phyloP scores from a whole-genome alignment of 2,888 invertebrate species.

The Hypolimnas misippus region DNA sequence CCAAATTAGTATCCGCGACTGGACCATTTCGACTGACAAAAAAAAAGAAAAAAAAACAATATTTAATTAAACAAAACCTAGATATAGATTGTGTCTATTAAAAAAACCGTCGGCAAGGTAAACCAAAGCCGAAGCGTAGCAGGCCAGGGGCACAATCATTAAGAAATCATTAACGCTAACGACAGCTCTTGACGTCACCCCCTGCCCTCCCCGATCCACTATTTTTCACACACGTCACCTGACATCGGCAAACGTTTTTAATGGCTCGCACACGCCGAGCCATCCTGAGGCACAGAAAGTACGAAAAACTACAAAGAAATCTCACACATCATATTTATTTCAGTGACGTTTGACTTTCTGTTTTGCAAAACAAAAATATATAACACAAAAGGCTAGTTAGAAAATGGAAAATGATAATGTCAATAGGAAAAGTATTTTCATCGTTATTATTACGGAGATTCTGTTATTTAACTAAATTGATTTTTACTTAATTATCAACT shows the following conservation, averaged over 20 bases:
- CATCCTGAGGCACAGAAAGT: constrained; percentile 17
- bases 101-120: constrained; percentile 19
- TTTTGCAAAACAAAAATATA: not conserved
- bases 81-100: constrained; percentile 18
- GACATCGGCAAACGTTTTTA: constrained; percentile 34
- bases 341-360: not conserved
- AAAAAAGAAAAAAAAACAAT: not conserved
- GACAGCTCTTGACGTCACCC: constrained; percentile 53
- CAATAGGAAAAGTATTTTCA: too few relatives aligned
- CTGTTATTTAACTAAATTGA: too few relatives aligned
- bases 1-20: too few relatives aligned
- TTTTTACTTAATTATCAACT: too few relatives aligned
- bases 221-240: constrained; percentile 37
- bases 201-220: constrained; percentile 39
- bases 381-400: not conserved
- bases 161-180: constrained; percentile 67
- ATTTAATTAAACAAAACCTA: not conserved
- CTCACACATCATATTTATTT: constrained; percentile 4
- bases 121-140: constrained; percentile 38
- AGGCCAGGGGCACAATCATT: constrained; percentile 59
- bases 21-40: too few relatives aligned
- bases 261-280: constrained; percentile 30
- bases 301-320: constrained; percentile 22
- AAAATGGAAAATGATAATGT: too few relatives aligned
- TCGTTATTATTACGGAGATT: too few relatives aligned